Base-by-base conservation (phyloP, 2,113 vertebrate species). In the Excalfactoria chinensis region DNA sequence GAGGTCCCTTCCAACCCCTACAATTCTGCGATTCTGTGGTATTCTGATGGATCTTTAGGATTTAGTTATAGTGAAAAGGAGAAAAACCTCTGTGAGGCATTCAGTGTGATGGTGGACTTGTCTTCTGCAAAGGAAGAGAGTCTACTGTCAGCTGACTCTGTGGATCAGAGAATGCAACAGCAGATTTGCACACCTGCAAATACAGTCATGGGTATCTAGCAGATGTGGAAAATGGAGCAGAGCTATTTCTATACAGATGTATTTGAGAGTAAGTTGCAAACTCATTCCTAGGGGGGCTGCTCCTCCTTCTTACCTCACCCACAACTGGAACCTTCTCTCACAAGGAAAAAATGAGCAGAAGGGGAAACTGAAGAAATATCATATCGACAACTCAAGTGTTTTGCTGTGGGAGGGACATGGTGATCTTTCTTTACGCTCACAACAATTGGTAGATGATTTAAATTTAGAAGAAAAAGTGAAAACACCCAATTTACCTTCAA, bases 341-440 rank as follows among this genome's bases (percentile, higher is more conserved):
- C 10, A 35, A 28, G 40, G 26, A 3, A 5, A 56, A 84, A 77
- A 35, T 2, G 1, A 8, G 43, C 34, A 12, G 32, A 89, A 67
- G 3, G 12, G 25, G 12, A 13, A 16, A 8, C 3, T 68, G 43
- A 15, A 88, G 46, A 20, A 86, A 58, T 20, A 28, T 8, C 0
- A 0, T 19, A 32, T 0, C 12, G 51, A 53, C 3, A 60, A 20
- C 16, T 6, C 9, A 53, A 76, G 3, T 16, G 16, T 60, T 20
- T 11, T 15, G 6, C 1, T 25, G 28, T 6, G 22, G 34, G 6
- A 16, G 18, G 30, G 32, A 91, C 11, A 5, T 17, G 46, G 6
- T 2, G 20, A 10, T 17, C 40, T 58, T 10, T 14, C 51, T 53
- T 53, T 35, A 75, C 19, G 81, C 26, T 34, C 11, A 37, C 3